Conservation (phyloP, 2,888 invertebrate genomes). For the Bellardia pandia region DNA sequence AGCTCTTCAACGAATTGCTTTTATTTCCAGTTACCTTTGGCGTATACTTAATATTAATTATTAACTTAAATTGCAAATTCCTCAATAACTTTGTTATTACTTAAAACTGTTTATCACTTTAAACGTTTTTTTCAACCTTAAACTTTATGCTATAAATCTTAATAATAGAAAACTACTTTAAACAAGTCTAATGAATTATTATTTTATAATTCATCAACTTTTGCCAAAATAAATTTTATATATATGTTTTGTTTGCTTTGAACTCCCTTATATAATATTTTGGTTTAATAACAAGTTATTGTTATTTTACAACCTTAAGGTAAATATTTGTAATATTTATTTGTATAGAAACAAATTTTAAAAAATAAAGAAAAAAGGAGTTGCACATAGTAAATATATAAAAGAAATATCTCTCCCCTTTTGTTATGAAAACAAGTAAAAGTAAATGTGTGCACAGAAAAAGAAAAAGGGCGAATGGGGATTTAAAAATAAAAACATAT, state of each 20-base stretch:
- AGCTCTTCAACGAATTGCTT: neutral
- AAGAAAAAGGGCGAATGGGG: neutral
- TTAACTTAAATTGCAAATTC: neutral
- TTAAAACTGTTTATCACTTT: neutral
- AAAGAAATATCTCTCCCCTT: neutral
- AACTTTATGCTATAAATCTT: slow-evolving; percentile 18
- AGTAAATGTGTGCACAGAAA: slow-evolving; percentile 15
- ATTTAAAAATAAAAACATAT: slow-evolving; percentile 38
- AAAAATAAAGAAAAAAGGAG: neutral
- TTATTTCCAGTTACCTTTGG: neutral
- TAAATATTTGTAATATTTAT: slow-evolving; percentile 39
- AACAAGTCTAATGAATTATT: slow-evolving; percentile 17
- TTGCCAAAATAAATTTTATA: neutral
- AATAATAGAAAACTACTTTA: no score
- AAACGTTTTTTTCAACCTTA: neutral
- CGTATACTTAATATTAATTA: slow-evolving; percentile 23
- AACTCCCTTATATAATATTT: neutral
- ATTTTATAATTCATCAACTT: neutral
- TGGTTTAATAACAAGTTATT: slow-evolving; percentile 22
- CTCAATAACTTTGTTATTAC: neutral
- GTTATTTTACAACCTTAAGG: slow-evolving; percentile 28
- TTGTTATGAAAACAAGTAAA: slow-evolving; percentile 15
- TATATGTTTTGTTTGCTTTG: neutral
- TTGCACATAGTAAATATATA: slow-evolving; percentile 41
- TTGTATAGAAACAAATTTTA: neutral